Evolutionary conservation across 2,888 invertebrate genomes (phyloP).

Genomic region (Drosophila mulleri): DNA sequence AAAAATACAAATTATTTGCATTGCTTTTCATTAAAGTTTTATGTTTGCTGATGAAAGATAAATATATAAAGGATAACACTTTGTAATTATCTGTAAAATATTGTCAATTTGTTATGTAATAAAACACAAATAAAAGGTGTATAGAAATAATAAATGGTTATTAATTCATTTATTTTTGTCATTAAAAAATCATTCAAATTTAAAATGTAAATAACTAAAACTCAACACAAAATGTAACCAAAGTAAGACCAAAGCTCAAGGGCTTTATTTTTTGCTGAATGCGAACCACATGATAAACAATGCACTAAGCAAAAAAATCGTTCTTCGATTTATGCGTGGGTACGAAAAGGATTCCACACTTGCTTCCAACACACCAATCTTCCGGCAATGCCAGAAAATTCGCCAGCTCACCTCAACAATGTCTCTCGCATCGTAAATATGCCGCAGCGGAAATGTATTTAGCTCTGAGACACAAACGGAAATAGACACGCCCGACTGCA

Average conservation of each 20-base stretch:
- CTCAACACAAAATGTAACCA: not conserved
- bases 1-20: not conserved
- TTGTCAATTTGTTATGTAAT: too few species aligned
- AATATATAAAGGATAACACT: too few species aligned
- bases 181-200: too few species aligned
- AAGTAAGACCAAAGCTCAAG: not conserved
- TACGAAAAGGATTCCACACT: not conserved
- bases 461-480: constrained; percentile 58
- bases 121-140: too few species aligned
- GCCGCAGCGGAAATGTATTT: constrained; percentile 66
- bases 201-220: too few species aligned
- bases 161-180: too few species aligned
- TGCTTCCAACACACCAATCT: not conserved
- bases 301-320: not conserved
- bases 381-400: constrained; percentile 5
- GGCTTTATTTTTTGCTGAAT: not conserved
- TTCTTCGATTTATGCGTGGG: not conserved
- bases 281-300: not conserved
- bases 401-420: constrained; percentile 2
- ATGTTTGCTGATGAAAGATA: too few species aligned
- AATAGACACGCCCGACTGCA: constrained; percentile 57
- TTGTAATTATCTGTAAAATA: too few species aligned
- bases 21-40: too few species aligned
- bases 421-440: constrained; percentile 45
- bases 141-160: too few species aligned